These are phyloP conservation scores for Scartelaos histophorus DNA, from an alignment of 2,113 vertebrate species.

Conservation along the genomic window DNA sequence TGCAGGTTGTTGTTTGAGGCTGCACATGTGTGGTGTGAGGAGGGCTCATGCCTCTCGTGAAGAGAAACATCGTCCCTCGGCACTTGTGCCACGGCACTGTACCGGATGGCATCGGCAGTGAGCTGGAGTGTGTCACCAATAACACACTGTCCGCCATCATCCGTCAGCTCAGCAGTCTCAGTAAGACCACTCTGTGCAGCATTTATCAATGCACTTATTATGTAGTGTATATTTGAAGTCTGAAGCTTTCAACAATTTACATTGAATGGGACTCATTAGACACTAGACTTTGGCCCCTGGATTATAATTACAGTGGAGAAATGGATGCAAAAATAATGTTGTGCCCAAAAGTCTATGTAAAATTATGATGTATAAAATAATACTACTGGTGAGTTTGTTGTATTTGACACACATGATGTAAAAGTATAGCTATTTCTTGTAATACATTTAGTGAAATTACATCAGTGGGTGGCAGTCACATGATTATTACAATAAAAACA, in stretches of 20 bases:
- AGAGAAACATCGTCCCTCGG: slow-evolving; percentile 90
- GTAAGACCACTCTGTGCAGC: slow-evolving; percentile 74
- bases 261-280: background rate
- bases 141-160: slow-evolving; percentile 90
- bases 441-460: background rate
- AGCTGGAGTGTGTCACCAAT: slow-evolving; percentile 85
- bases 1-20: slow-evolving; percentile 5
- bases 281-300: background rate
- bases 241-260: background rate
- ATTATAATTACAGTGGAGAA: background rate
- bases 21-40: slow-evolving; percentile 48
- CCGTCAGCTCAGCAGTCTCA: slow-evolving; percentile 93
- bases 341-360: no score
- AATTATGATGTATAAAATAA: no score
- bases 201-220: background rate
- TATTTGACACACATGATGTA: background rate
- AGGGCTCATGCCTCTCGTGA: slow-evolving; percentile 90
- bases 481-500: background rate
- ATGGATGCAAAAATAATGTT: background rate
- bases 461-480: background rate
- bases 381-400: background rate
- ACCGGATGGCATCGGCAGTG: slow-evolving; percentile 86
- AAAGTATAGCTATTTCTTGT: background rate
- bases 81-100: slow-evolving; percentile 87
- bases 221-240: background rate